Conservation (phyloP, 1,140 invertebrate species). For the Leptonema lineaticorne region DNA sequence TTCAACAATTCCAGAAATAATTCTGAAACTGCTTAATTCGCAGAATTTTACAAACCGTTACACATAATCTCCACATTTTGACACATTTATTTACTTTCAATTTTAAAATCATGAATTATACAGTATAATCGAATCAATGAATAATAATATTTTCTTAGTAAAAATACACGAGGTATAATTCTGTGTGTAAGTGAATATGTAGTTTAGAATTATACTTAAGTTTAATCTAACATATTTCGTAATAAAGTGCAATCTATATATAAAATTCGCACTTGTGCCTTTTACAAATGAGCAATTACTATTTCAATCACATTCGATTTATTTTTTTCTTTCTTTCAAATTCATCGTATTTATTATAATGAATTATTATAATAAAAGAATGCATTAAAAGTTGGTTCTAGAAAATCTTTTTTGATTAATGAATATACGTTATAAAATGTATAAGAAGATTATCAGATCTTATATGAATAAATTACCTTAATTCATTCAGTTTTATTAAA, state of each 20-base stretch:
- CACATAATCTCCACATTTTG: no score
- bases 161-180: slow-evolving; percentile 4
- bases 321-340: no score
- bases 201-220: slow-evolving; percentile 14
- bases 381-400: neutral
- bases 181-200: no score
- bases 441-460: neutral
- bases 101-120: neutral
- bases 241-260: slow-evolving; percentile 13
- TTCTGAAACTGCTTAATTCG: no score
- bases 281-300: slow-evolving; percentile 13
- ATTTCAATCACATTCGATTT: slow-evolving; percentile 16
- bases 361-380: neutral
- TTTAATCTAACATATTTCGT: slow-evolving; percentile 3
- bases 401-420: neutral
- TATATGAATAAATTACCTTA: no score
- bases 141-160: neutral
- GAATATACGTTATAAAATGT: neutral
- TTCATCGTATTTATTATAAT: neutral
- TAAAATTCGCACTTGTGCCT: slow-evolving; percentile 14
- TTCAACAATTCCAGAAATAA: no score
- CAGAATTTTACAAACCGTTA: no score
- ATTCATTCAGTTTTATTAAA: no score
- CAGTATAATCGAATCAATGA: neutral
- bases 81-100: neutral